Evolutionary conservation across 2,888 invertebrate genomes (phyloP).

Genomic region (Ophion slaviceki): DNA sequence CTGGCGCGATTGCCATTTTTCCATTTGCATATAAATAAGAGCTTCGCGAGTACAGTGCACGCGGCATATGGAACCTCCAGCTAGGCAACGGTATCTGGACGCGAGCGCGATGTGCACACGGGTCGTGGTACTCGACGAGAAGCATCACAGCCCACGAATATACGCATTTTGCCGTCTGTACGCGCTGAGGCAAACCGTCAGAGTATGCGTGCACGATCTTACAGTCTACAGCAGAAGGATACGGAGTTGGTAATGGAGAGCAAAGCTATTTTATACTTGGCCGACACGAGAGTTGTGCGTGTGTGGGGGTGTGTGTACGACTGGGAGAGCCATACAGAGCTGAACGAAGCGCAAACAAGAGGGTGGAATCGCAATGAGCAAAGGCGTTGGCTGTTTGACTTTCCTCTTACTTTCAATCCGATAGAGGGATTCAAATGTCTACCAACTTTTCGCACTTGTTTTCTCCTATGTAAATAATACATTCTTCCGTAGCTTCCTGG

Average conservation of each 20-base stretch:
- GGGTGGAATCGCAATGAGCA: slow-evolving; percentile 37
- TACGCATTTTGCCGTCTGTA: slow-evolving; percentile 38
- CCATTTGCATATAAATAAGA: slow-evolving; percentile 78
- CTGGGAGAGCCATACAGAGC: slow-evolving; percentile 11
- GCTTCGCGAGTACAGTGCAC: slow-evolving; percentile 58
- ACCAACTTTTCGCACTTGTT: slow-evolving; percentile 44
- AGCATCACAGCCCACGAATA: slow-evolving; percentile 38
- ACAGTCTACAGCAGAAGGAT: slow-evolving; percentile 39
- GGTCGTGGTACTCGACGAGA: slow-evolving; percentile 42
- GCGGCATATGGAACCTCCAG: slow-evolving; percentile 11
- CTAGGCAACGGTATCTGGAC: slow-evolving; percentile 16
- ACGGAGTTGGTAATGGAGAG: slow-evolving; percentile 52
- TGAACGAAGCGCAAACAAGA: slow-evolving; percentile 46
- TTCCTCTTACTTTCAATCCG: slow-evolving; percentile 54
- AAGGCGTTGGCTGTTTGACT: slow-evolving; percentile 57
- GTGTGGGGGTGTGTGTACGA: slow-evolving; percentile 9
- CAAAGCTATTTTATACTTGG: slow-evolving; percentile 49
- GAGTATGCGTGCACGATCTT: slow-evolving; percentile 38
- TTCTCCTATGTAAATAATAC: slow-evolving; percentile 31
- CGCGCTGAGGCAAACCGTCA: slow-evolving; percentile 10
- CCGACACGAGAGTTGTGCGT: slow-evolving; percentile 6
- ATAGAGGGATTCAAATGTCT: slow-evolving; percentile 36
- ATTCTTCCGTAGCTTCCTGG: background rate
- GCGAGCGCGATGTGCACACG: slow-evolving; percentile 54
- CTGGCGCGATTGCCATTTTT: slow-evolving; percentile 70